Base-by-base conservation (phyloP, 2,113 vertebrate species). In the Callopanchax toddi region DNA sequence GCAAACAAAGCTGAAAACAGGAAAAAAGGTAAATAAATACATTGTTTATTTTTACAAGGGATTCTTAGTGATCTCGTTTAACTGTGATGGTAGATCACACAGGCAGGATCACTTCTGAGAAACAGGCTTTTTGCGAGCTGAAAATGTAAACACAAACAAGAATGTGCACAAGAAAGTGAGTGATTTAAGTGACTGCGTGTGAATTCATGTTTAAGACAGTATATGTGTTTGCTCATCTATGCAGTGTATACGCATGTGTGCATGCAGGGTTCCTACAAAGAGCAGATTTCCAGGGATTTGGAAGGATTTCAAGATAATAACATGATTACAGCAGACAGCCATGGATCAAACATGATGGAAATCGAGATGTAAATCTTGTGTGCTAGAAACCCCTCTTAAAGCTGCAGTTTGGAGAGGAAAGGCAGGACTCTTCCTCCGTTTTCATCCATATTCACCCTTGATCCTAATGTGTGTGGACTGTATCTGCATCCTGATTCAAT, bases 261-360 rank as follows among this genome's bases (percentile, higher is more conserved):
- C 18, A 22, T n/a, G 17, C 40, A 58, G 37, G 34, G 6, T 12
- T 60, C 43, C 39, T n/a, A 37, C 12, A 12, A 23, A 63, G 37
- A 71, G n/a, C 65, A 82, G 80, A 87, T 90, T 86, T 87, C 62
- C 56, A 86, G 64, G 84, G 87, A 89, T 91, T 91, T 88, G 70
- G 71, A 83, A 68, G 85, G 82, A 90, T 92, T 90, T 87, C 79
- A 87, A 86, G 88, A 90, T 92, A 86, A 86, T 71, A 73, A 46
- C 59, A 57, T 81, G 82, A 87, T 86, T 82, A 88, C 77, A 83
- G 51, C 72, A 56, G 50, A 37, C 45, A 69, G 74, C 45, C 48
- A 74, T 59, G 60, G 64, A 72, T 80, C 36, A 72, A 67, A 67
- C 59, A 71, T 57, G 68, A 16, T 60, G 58, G 65, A 52, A 66